Evolutionary conservation across 2,888 invertebrate species (phyloP).

Genomic region (Euproctis similis): DNA sequence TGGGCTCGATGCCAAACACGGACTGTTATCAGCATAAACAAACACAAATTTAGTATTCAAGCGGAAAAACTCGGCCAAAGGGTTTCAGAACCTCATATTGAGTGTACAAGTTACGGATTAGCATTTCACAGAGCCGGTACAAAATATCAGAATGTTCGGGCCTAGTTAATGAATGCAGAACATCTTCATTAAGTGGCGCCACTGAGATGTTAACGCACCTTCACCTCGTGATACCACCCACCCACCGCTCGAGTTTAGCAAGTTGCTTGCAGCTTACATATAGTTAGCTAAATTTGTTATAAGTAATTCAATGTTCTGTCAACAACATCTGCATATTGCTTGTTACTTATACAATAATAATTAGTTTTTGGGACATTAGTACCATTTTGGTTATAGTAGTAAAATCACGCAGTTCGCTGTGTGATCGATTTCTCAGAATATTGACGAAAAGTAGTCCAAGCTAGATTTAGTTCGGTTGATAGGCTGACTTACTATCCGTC

Average conservation of each 20-base stretch:
- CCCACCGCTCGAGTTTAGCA: conserved; percentile 52
- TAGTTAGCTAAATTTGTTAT: conserved; percentile 14
- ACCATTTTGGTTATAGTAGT: too few relatives aligned
- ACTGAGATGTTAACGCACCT: conserved; percentile 42
- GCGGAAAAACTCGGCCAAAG: conserved; percentile 53
- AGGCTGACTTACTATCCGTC: too few relatives aligned
- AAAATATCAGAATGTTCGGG: conserved; percentile 48
- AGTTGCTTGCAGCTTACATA: conserved; percentile 48
- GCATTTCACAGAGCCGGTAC: conserved; percentile 67
- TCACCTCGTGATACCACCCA: conserved; percentile 21
- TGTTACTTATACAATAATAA: too few relatives aligned
- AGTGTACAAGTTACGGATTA: conserved; percentile 61
- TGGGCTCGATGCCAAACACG: conserved; percentile 15
- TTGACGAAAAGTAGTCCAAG: too few relatives aligned
- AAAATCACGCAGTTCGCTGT: too few relatives aligned
- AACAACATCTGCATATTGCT: too few relatives aligned
- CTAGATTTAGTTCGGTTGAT: too few relatives aligned
- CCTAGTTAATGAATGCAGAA: conserved; percentile 63
- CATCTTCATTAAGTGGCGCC: conserved; percentile 60
- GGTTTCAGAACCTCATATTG: conserved; percentile 60
- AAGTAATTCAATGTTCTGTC: too few relatives aligned
- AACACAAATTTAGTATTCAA: conserved; percentile 46
- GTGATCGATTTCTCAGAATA: too few relatives aligned
- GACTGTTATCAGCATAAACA: conserved; percentile 45
- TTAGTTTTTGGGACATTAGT: too few relatives aligned